A percentile compares a stretch with the other conserved stretches of the same genome.
phyloP scores from a whole-genome alignment of 2,113 vertebrate species.

The Chelonoidis abingdonii region DNA sequence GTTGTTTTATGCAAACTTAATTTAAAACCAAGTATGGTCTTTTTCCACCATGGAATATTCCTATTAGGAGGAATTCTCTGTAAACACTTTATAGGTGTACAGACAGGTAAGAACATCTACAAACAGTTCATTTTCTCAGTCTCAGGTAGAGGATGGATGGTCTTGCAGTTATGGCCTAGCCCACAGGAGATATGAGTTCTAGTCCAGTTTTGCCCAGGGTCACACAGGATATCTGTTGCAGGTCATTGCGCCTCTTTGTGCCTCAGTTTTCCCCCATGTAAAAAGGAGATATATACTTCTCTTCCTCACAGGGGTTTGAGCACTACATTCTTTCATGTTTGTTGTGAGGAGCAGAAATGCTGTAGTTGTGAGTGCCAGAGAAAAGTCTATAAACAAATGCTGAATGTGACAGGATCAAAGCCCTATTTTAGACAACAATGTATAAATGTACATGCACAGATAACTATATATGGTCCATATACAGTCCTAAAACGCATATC shows the following conservation, averaged over 20 bases:
- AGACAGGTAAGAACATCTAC: not conserved
- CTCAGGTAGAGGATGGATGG: not conserved
- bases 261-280: not conserved
- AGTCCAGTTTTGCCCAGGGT: not conserved
- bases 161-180: not conserved
- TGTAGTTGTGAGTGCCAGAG: not conserved
- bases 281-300: not conserved
- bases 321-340: not conserved
- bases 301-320: fast-evolving
- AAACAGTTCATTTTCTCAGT: not conserved
- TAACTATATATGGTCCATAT: not conserved
- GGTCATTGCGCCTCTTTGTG: not conserved
- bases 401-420: not conserved
- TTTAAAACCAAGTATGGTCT: not conserved
- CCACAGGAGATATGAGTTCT: not conserved
- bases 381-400: not conserved
- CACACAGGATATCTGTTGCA: fast-evolving
- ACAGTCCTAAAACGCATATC: not conserved
- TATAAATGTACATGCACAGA: too few relatives aligned
- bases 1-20: not conserved
- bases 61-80: not conserved
- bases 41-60: not conserved
- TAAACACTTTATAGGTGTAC: not conserved
- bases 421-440: too few relatives aligned
- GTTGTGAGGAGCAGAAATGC: not conserved